Evolutionary conservation across 2,797 vertebrate genomes (phyloP), one percentile per base, ranked within the genome.

Genomic region (Melanotaenia nigrans): DNA sequence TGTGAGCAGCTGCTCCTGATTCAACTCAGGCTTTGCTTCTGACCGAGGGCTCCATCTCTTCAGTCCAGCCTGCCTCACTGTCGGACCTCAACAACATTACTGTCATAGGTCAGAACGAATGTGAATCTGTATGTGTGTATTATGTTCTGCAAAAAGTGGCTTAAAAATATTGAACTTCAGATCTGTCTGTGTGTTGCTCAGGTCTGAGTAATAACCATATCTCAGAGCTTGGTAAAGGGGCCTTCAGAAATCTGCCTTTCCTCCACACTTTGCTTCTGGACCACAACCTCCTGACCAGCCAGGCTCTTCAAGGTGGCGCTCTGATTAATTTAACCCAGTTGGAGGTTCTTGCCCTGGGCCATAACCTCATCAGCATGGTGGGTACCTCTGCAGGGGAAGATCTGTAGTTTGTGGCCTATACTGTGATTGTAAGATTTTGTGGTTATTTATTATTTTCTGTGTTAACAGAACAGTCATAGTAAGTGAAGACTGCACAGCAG

Each of bases 171-270:
- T 61, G 3, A 77, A 57, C 10, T 11, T 16, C 18, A 51, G 14
- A 8, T 51, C 13, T 61, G 1, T 58, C 7, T 40, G 8, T 53
- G 47, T 22, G 30, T 13, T 45, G 14, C 58, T 35, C 77, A 92
- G 90, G 77, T 18, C 90, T 96, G 35, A 95, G 95, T 71, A 89
- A 92, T 69, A 96, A 96, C 51, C 70, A 61, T 12, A 95, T 96
- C 65, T 70, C 82, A 25, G 84, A 78, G 14, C 89, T 96, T 32
- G 68, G 51, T 45, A 82, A 87, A 9, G 86, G 87, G 0, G 88
- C 94, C 63, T 95, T 96, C 80, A 83, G 85, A 8, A 90, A 92
- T 71, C 92, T 96, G 35, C 79, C 82, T 0, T 62, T 82, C 28
- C 87, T 96, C 63, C 83, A 28, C 74, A 94, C 89, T 0, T 73